Base-by-base conservation (phyloP, 2,113 vertebrate species). In the Tenebrosternarchus preto region DNA sequence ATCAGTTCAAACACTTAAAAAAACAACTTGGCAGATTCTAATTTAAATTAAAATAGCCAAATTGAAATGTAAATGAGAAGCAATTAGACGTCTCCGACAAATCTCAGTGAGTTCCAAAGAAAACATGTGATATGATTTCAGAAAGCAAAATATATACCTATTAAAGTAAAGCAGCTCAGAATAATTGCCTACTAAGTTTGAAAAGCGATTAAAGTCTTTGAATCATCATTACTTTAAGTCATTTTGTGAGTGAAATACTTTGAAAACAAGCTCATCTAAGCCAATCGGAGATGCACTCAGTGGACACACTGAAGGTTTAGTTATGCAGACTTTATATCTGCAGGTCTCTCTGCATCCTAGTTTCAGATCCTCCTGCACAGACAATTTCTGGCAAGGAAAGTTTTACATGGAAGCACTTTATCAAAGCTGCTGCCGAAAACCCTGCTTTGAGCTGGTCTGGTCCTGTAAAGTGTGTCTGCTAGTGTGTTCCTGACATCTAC, bases 31-130 rank as follows among this genome's bases (percentile, higher is more conserved):
- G 64, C 43, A 36, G 33, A 80, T 81, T 81, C 72, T 85, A 67
- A 87, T 87, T 87, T 80, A 70, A 84, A 86, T 77, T 77, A 50
- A 87, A 84, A 83, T 84, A 76, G 73, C 80, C 56, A 76, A 80
- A 86, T 80, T 67, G 57, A 84, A 85, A 80, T 84, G 66, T 75
- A 84, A 84, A 86, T 77, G 77, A 83, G 77, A 9, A 7, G 33
- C 76, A 84, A 86, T 84, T 83, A 75, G 61, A 82, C 22, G 61
- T 77, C 77, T 72, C 36, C 43, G 22, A 56, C 76, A 77, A 71
- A 75, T 72, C 63, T 67, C 11, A 64, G 63, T 7, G 75, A 79
- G 78, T 81, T 87, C 80, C 82, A 69, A 74, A 36, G 6, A 74
- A 82, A 85, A 81, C 75, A 79, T 74, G 72, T 69, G 77, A 87